Base-by-base conservation (phyloP, 1,140 invertebrate genomes). In the Nixonia krombeini region DNA sequence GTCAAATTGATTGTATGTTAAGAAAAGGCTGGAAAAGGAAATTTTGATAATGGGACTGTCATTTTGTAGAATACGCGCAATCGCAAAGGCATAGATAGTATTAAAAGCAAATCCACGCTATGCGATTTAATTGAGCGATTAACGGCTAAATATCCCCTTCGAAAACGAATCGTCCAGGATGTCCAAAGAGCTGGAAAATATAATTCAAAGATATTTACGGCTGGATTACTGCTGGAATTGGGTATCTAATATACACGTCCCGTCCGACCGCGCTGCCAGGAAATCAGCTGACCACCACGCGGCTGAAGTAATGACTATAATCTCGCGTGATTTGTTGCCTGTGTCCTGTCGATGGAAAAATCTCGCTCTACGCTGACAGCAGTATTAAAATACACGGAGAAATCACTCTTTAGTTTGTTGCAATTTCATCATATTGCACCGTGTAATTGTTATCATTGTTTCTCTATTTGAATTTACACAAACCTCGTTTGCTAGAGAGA, bases 111-210 rank as follows among this genome's bases (percentile, higher is more conserved):
- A 84, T 85, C 75, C 79, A 64, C 69, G 71, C 72, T 72, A 80
- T 84, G 77, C 81, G 76, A 83, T 84, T 85, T 84, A 85, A 85
- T 85, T 83, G 83, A 78, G 79, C 83, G 82, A 85, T 85, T 83
- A 84, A 84, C 80, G 76, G 80, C 75, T 81, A 82, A 84, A 83
- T 79, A 78, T 73, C 74, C 73, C 57, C 72, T 66, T 75, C 70
- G 65, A 73, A 75, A 74, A 77, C 77, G 77, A 80, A 79, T 79
- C 71, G 72, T 75, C 69, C 68, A 59, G 72, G 71, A 71, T 74
- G 74, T 74, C 75, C 72, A 66, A 66, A 69, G 40, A 70, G 73
- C 63, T 72, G 70, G 72, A 83, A 84, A 82, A 80, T 82, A 82
- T 81, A 84, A 84, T 81, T 82, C 80, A 82, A 76, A 72, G 78